Evolutionary conservation across 2,113 vertebrate genomes (phyloP), one percentile per base, ranked within the genome.

Genomic region (Tylochromis polylepis): DNA sequence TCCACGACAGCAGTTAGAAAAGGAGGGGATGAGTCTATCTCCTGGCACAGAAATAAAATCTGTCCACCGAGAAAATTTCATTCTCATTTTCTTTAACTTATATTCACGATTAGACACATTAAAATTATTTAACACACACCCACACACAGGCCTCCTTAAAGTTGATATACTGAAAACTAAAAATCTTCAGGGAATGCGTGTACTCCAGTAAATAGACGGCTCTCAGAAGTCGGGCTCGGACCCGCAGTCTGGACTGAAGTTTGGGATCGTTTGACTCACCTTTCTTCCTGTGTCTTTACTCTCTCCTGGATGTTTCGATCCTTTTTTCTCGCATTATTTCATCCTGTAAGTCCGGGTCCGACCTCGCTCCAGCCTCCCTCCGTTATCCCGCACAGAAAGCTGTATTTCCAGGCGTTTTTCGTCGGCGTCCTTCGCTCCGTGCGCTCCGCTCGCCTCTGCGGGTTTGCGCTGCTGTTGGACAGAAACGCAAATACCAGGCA

Each of bases 161-260:
- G 24, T 5, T 20, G 15, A 1, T 29, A 31, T 16, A 75, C 15
- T 31, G 22, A 0, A 67, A 67, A 72, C 27, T 18, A 31, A 1
- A 31, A 77, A 14, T 77, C 72, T 31, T 6, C n/a, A 3, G 6
- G 20, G 49, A 85, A 12, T 4, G 56, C 11, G 81, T 16, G 12
- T 1, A 1, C 5, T 67, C 59, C 93, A 91, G 89, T 2, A 65
- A 6, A 29, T 93, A 94, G 90, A 87, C 91, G 87, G n/a, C 82
- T 83, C 59, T 87, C 53, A 34, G 11, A 85, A 87, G 46, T 93
- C 80, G 15, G 56, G 53, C 31, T 75, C 60, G 10, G 81, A 81
- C 27, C 75, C 75, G 84, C 85, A 67, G 89, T 36, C 38, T 43
- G 60, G 55, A 91, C 18, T 24, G n/a, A 91, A 92, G 43, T 92